Evolutionary conservation across 2,888 invertebrate species (phyloP).

Genomic region (Hydrotaea diabolus): DNA sequence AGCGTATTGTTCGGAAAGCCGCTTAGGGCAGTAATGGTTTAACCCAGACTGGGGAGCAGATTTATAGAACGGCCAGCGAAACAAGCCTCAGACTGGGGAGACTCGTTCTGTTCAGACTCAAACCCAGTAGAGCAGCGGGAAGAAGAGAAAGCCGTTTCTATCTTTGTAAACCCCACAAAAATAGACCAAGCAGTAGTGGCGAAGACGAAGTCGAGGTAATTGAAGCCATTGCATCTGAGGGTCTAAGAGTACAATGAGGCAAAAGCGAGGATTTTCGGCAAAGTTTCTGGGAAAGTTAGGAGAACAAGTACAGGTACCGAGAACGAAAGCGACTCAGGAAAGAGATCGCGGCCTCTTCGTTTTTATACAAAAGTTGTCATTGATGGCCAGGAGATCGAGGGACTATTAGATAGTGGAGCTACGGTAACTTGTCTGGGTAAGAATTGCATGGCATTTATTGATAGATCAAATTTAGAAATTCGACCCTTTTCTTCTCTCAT

Average conservation of each 20-base stretch:
- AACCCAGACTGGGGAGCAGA: too few species aligned
- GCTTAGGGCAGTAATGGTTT: too few species aligned
- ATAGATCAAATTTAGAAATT: not conserved
- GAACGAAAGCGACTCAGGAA: not conserved
- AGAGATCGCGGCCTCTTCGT: slow-evolving; percentile 26
- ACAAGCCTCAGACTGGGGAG: not conserved
- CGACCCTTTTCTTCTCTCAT: not conserved
- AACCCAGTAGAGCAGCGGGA: not conserved
- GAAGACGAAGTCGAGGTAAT: not conserved
- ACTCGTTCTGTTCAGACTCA: not conserved
- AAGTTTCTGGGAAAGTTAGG: not conserved
- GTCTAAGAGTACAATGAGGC: not conserved
- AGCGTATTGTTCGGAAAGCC: too few species aligned
- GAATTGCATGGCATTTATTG: not conserved
- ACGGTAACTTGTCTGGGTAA: slow-evolving; percentile 21
- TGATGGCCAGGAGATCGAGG: not conserved
- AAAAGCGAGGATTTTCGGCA: not conserved
- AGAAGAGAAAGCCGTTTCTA: not conserved
- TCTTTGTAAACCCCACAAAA: not conserved
- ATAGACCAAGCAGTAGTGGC: not conserved
- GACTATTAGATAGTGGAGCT: slow-evolving; percentile 36
- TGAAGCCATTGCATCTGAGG: not conserved
- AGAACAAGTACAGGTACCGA: slow-evolving; percentile 9
- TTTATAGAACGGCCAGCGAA: too few species aligned
- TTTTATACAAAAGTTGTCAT: not conserved